Evolutionary conservation across 2,113 vertebrate species (phyloP).

Genomic region (Cairina moschata): DNA sequence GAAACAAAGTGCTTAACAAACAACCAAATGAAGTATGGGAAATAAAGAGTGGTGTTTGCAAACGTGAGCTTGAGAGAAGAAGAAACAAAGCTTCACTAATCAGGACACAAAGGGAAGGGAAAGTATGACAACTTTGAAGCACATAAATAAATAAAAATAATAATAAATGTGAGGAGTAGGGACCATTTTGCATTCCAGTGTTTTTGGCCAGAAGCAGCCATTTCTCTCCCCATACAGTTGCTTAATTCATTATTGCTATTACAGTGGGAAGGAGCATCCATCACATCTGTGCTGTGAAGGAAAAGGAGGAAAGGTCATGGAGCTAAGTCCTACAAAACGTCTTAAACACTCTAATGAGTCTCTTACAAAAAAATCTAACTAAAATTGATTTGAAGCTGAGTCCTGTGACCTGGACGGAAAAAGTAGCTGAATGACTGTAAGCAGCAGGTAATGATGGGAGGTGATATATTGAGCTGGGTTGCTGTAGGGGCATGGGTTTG

Average conservation of each 20-base stretch:
- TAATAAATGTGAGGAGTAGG: neutral
- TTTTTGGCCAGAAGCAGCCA: neutral
- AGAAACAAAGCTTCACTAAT: neutral
- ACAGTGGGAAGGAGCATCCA: neutral
- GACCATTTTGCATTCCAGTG: neutral
- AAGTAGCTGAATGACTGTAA: neutral
- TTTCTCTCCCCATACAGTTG: neutral
- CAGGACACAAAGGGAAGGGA: neutral
- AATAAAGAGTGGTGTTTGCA: neutral
- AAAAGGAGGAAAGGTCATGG: constrained; percentile 6
- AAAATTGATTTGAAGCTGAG: constrained; percentile 9
- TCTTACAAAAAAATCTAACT: constrained; percentile 29
- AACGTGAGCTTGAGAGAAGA: neutral
- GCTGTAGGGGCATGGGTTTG: constrained; percentile 4
- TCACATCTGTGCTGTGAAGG: neutral
- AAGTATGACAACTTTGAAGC: neutral
- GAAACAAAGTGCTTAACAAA: neutral
- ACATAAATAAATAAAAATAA: neutral
- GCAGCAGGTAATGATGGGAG: neutral
- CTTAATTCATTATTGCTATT: neutral
- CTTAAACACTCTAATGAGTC: neutral
- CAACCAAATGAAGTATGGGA: neutral
- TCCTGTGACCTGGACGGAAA: neutral
- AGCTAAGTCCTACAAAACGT: neutral
- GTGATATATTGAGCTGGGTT: neutral